A percentile compares a stretch with the other conserved stretches of the same genome.
Conservation (phyloP, 2,797 vertebrate genomes). For the Macropus fuliginosus region DNA sequence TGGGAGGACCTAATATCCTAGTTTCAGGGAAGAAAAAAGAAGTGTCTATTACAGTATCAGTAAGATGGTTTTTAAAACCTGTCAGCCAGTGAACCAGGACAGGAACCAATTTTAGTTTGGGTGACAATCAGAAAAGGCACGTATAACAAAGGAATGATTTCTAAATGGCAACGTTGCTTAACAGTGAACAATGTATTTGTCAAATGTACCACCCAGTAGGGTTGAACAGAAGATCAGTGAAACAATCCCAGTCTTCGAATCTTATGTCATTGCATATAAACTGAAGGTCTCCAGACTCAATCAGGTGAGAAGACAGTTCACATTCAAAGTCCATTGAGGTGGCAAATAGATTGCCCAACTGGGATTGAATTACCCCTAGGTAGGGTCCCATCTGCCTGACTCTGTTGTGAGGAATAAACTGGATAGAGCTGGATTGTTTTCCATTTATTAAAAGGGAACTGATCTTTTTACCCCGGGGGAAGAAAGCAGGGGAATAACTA, state of each 20-base stretch:
- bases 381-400: not conserved
- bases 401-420: not conserved
- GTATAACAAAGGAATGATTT: conserved; percentile 46
- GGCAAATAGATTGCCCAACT: conserved; percentile 21
- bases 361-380: not conserved
- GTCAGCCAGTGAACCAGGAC: conserved; percentile 30
- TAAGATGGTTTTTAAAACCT: not conserved
- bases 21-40: not conserved
- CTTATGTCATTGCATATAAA: conserved; percentile 7
- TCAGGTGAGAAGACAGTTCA: conserved; percentile 3
- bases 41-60: not conserved
- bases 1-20: not conserved
- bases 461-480: not conserved
- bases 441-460: conserved; percentile 8
- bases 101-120: not conserved
- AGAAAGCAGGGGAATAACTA: not conserved
- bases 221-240: conserved; percentile 39
- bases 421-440: not conserved
- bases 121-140: conserved; percentile 28
- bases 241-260: conserved; percentile 12
- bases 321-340: conserved; percentile 49
- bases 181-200: conserved; percentile 43
- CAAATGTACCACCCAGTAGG: conserved; percentile 1
- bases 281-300: conserved; percentile 23
- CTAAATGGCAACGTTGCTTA: conserved; percentile 25